These are phyloP conservation scores for Forbesichthys agassizii DNA, from an alignment of 2,113 vertebrate species.

Conservation along the genomic window DNA sequence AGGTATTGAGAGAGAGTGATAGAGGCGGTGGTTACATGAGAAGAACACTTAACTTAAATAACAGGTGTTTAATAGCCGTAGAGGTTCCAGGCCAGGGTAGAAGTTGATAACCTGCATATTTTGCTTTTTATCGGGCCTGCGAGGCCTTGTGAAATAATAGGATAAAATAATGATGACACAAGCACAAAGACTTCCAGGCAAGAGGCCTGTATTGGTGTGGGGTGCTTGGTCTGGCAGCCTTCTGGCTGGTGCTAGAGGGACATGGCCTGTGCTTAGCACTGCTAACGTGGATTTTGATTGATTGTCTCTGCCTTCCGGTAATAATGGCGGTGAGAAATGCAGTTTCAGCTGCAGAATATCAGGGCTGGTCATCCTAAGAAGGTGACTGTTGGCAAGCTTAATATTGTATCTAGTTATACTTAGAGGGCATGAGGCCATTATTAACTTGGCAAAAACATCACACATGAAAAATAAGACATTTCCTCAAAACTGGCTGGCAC, in stretches of 20 bases:
- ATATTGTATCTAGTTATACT: too few relatives aligned
- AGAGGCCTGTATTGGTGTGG: constrained; percentile 22
- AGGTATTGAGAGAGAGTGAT: constrained; percentile 3
- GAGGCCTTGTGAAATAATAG: constrained; percentile 29
- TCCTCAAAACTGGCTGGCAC: too few relatives aligned
- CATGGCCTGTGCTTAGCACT: constrained; percentile 31
- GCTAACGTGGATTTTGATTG: constrained; percentile 45
- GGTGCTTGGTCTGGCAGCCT: constrained; percentile 15
- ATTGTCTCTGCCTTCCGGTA: constrained; percentile 36
- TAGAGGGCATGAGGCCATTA: constrained; percentile 2
- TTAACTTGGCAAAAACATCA: not conserved
- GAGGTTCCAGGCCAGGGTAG: constrained; percentile 8
- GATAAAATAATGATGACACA: constrained; percentile 30
- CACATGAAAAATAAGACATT: too few relatives aligned
- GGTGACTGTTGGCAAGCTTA: too few relatives aligned
- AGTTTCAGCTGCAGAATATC: constrained; percentile 34
- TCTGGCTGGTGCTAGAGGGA: constrained; percentile 12
- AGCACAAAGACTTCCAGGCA: constrained; percentile 12
- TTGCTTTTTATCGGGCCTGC: constrained; percentile 25
- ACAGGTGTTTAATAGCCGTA: constrained; percentile 33
- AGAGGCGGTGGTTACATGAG: not conserved
- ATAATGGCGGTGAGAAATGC: constrained; percentile 25
- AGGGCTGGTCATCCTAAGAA: too few relatives aligned
- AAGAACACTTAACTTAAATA: constrained; percentile 28
- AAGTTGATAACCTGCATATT: constrained; percentile 19